A percentile compares a stretch with the other conserved stretches of the same genome.
Evolutionary conservation across 2,888 invertebrate species (phyloP).

Genomic region (Terebella lapidaria): DNA sequence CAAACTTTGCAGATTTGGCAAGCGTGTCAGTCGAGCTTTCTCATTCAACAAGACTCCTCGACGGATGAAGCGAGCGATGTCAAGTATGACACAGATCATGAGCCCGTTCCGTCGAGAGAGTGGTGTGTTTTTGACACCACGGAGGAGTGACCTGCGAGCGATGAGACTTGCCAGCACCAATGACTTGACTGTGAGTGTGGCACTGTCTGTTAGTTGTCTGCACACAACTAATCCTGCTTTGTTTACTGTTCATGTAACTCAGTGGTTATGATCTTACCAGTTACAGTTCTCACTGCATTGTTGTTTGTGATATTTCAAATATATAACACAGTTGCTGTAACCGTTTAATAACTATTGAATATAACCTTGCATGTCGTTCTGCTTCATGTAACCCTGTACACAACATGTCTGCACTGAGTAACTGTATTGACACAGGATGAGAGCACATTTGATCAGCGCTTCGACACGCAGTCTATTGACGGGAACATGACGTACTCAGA

Average conservation of each 20-base stretch:
- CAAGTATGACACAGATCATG: slow-evolving; percentile 59
- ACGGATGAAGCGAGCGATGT: slow-evolving; percentile 80
- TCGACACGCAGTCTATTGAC: background rate
- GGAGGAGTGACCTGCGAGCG: slow-evolving; percentile 9
- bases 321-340: no score
- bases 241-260: no score
- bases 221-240: no score
- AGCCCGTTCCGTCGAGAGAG: slow-evolving; percentile 22
- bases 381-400: no score
- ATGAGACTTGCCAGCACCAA: slow-evolving; percentile 20
- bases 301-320: no score
- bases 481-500: slow-evolving; percentile 19
- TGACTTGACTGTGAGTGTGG: slow-evolving; percentile 22
- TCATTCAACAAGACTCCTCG: slow-evolving; percentile 92
- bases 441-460: background rate
- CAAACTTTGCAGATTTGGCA: slow-evolving; percentile 43
- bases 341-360: no score
- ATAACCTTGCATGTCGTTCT: no score
- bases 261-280: no score
- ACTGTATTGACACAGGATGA: background rate
- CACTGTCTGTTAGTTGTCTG: no score
- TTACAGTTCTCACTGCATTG: no score
- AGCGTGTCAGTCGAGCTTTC: slow-evolving; percentile 80
- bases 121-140: slow-evolving; percentile 7
- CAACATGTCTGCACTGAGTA: background rate